A percentile compares a stretch with the other conserved stretches of the same genome.
These are phyloP conservation scores for Andricus quercusramuli DNA, from an alignment of 2,888 invertebrate species.

Conservation along the genomic window DNA sequence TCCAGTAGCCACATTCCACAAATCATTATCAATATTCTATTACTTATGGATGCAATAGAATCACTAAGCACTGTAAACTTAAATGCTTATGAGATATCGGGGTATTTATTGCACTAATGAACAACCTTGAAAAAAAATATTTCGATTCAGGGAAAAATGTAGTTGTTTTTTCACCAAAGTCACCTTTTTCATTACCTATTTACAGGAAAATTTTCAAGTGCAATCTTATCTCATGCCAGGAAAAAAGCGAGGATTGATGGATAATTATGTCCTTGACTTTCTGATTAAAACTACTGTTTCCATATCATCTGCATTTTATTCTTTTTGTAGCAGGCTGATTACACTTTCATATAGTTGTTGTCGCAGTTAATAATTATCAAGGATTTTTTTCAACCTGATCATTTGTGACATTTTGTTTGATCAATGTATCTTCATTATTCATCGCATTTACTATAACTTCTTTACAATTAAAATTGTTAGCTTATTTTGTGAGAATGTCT, in stretches of 20 bases:
- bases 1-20: background rate
- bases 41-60: background rate
- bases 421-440: background rate
- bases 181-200: background rate
- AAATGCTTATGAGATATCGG: background rate
- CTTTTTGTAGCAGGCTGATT: conserved; percentile 9
- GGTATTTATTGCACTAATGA: background rate
- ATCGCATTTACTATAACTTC: background rate
- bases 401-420: background rate
- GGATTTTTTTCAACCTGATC: background rate
- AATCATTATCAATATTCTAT: background rate
- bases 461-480: background rate
- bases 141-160: conserved; percentile 3
- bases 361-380: conserved; percentile 1
- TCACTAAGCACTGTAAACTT: background rate
- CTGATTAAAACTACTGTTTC: conserved; percentile 29
- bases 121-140: conserved; percentile 16
- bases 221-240: conserved; percentile 16
- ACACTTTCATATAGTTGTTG: background rate
- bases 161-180: conserved; percentile 16
- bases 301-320: conserved; percentile 40
- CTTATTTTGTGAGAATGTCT: background rate
- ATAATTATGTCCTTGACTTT: conserved; percentile 32
- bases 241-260: background rate
- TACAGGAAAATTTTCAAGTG: conserved; percentile 35